phyloP scores from a whole-genome alignment of 2,888 invertebrate species.

The Parnassius apollo region DNA sequence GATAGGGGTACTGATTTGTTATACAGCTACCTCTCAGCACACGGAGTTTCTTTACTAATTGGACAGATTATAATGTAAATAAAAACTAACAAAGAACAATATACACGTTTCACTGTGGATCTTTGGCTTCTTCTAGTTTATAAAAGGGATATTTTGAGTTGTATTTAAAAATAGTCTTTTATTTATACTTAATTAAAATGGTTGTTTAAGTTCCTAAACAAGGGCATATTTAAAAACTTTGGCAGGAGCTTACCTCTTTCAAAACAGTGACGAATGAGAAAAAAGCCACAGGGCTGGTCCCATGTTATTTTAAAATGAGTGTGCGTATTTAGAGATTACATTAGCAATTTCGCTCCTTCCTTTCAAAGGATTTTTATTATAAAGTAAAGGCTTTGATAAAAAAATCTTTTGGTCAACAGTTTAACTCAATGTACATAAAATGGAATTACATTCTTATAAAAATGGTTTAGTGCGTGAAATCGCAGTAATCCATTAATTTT shows the following conservation, averaged over 20 bases:
- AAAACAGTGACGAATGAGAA: conserved; percentile 5
- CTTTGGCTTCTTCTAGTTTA: no score
- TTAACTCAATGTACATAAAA: no score
- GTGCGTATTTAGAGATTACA: conserved; percentile 17
- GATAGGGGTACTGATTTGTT: no score
- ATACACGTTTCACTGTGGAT: no score
- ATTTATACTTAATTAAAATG: conserved; percentile 14
- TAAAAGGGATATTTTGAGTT: no score
- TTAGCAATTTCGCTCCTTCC: conserved; percentile 14
- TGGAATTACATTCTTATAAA: no score
- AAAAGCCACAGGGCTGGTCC: conserved; percentile 12
- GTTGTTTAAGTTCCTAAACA: conserved; percentile 17
- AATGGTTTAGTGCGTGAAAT: no score
- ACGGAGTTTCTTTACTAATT: no score
- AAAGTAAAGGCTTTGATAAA: conserved; percentile 15
- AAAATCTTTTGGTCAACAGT: background rate
- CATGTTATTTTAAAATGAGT: conserved; percentile 18
- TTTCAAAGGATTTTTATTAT: conserved; percentile 19
- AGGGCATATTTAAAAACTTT: conserved; percentile 11
- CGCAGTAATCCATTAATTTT: no score
- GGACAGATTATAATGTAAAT: no score
- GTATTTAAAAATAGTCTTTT: background rate
- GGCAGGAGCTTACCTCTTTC: conserved; percentile 4
- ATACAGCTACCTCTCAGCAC: no score
- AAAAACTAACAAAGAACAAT: no score